phyloP scores from a whole-genome alignment of 1,140 invertebrate genomes.

The Cotesia chilonis region DNA sequence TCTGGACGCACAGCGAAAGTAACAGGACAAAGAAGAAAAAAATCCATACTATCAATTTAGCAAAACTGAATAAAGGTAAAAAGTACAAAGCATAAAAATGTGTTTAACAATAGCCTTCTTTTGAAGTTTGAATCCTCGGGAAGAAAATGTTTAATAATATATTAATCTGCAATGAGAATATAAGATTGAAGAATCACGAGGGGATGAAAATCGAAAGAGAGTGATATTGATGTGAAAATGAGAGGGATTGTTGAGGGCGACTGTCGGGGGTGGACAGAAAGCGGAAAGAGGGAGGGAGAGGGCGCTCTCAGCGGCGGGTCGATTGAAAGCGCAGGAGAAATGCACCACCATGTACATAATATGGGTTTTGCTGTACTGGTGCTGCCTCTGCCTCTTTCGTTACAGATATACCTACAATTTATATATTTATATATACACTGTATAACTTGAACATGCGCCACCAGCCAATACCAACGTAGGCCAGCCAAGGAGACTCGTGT shows the following conservation, averaged over 20 bases:
- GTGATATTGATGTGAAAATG: slow-evolving; percentile 24
- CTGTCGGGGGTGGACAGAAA: slow-evolving; percentile 38
- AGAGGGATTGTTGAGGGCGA: slow-evolving; percentile 31
- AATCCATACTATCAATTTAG: too few relatives aligned
- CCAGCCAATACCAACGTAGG: slow-evolving; percentile 51
- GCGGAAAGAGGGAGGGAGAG: slow-evolving; percentile 37
- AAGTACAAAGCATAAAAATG: too few relatives aligned
- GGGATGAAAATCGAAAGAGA: slow-evolving; percentile 21
- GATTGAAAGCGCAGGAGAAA: slow-evolving; percentile 65
- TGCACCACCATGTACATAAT: slow-evolving; percentile 54
- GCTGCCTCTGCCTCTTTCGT: slow-evolving; percentile 18
- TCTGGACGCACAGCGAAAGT: too few relatives aligned
- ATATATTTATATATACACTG: slow-evolving; percentile 7
- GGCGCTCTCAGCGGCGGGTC: slow-evolving; percentile 54
- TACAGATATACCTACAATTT: too few relatives aligned
- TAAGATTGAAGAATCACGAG: slow-evolving; percentile 14
- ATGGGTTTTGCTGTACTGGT: slow-evolving; percentile 1
- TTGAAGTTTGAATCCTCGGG: background rate
- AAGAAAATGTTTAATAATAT: background rate
- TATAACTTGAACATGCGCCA: slow-evolving; percentile 47
- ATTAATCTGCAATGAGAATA: too few relatives aligned
- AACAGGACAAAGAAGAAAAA: too few relatives aligned
- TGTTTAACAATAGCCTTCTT: too few relatives aligned
- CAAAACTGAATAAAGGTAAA: too few relatives aligned
- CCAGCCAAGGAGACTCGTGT: slow-evolving; percentile 61